Evolutionary conservation across 2,888 invertebrate species (phyloP).

Genomic region (Dryadula phaetusa): DNA sequence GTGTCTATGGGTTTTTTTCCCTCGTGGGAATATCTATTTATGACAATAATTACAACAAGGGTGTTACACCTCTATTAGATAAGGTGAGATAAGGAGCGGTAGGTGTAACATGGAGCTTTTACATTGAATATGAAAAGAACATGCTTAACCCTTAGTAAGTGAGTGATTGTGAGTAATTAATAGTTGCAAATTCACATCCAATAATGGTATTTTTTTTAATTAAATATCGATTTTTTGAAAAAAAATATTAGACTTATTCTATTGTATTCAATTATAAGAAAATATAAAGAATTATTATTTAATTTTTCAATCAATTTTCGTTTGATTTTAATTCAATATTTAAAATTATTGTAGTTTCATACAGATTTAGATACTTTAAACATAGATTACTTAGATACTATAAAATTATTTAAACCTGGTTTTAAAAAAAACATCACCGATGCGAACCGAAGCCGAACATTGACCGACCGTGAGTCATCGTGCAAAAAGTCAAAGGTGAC

Average conservation of each 20-base stretch:
- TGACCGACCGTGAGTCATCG: constrained; percentile 72
- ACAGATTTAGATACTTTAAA: no score
- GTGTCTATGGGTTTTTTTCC: neutral
- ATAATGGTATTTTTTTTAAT: no score
- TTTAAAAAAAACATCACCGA: constrained; percentile 40
- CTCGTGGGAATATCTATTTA: neutral
- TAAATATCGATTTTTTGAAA: no score
- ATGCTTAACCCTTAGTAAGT: no score
- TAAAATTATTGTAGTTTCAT: no score
- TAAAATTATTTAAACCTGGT: constrained; percentile 13
- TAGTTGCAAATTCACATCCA: neutral
- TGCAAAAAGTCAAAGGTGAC: constrained; percentile 56
- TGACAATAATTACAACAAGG: constrained; percentile 10
- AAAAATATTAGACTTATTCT: no score
- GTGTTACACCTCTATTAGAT: constrained; percentile 1
- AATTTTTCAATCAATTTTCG: no score
- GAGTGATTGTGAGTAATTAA: neutral
- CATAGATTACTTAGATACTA: no score
- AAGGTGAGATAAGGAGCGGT: neutral
- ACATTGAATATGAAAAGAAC: no score
- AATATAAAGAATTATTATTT: no score
- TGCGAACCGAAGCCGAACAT: constrained; percentile 52
- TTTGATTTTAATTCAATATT: no score
- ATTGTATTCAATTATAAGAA: no score
- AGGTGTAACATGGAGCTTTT: neutral